Evolutionary conservation across 1,140 invertebrate genomes (phyloP).

Genomic region (Saccostrea glomerata): DNA sequence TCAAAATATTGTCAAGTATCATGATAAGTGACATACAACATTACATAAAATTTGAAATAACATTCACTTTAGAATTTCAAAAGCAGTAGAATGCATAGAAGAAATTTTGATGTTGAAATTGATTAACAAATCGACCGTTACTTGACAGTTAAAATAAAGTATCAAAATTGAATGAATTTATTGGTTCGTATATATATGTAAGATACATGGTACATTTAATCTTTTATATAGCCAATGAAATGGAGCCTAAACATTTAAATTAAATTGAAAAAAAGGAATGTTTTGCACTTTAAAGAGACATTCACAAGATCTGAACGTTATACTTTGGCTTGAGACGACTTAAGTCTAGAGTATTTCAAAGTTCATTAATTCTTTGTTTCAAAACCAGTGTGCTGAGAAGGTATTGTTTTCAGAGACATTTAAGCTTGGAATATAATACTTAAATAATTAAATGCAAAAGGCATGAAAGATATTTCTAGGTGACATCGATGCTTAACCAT

Average conservation of each 20-base stretch:
- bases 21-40: no score
- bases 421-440: not conserved
- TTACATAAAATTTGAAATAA: not conserved
- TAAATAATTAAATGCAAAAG: not conserved
- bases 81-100: not conserved
- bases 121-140: not conserved
- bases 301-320: not conserved
- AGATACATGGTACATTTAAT: not conserved
- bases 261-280: not conserved
- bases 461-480: not conserved
- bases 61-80: not conserved
- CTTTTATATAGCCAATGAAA: not conserved
- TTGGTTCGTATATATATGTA: not conserved
- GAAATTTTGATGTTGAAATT: not conserved
- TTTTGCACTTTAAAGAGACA: not conserved
- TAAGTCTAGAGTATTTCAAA: not conserved
- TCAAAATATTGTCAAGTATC: no score
- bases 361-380: not conserved
- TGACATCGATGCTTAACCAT: not conserved
- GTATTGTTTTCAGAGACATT: constrained; percentile 7
- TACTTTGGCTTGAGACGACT: not conserved
- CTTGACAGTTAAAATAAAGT: not conserved
- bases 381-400: not conserved
- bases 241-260: not conserved
- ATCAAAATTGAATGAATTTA: not conserved